Evolutionary conservation across 2,113 vertebrate species (phyloP).

Genomic region (Crotophaga sulcirostris): DNA sequence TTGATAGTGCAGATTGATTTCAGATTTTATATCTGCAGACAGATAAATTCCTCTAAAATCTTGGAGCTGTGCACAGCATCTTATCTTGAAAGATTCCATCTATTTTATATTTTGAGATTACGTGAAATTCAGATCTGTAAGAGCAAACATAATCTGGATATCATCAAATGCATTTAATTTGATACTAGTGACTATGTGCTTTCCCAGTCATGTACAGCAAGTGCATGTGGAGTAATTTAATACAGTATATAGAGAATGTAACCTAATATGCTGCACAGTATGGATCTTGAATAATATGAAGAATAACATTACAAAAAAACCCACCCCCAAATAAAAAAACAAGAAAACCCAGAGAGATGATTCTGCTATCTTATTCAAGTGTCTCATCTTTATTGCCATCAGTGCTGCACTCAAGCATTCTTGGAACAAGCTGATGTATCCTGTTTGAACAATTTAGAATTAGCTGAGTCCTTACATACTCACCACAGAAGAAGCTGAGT

Average conservation of each 20-base stretch:
- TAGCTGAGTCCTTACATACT: not conserved
- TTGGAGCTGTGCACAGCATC: too few relatives aligned
- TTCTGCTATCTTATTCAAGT: not conserved
- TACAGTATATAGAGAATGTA: not conserved
- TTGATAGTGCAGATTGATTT: not conserved
- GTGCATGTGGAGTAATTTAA: not conserved
- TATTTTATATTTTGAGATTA: not conserved
- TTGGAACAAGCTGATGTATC: not conserved
- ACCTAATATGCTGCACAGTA: not conserved
- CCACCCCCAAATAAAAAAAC: too few relatives aligned
- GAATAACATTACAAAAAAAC: not conserved
- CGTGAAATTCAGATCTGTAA: not conserved
- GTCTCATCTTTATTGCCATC: not conserved
- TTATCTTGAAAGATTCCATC: not conserved
- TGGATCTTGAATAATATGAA: not conserved
- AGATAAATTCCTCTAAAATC: not conserved
- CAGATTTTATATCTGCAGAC: not conserved
- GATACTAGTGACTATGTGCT: not conserved
- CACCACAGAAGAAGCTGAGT: not conserved
- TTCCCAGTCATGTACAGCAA: not conserved
- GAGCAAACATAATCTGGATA: not conserved
- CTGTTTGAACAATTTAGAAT: not conserved
- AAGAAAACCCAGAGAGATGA: not conserved
- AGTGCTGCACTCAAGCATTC: not conserved
- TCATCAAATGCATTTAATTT: not conserved